Evolutionary conservation across 2,888 invertebrate genomes (phyloP).

Genomic region (Hyposoter dolosus): DNA sequence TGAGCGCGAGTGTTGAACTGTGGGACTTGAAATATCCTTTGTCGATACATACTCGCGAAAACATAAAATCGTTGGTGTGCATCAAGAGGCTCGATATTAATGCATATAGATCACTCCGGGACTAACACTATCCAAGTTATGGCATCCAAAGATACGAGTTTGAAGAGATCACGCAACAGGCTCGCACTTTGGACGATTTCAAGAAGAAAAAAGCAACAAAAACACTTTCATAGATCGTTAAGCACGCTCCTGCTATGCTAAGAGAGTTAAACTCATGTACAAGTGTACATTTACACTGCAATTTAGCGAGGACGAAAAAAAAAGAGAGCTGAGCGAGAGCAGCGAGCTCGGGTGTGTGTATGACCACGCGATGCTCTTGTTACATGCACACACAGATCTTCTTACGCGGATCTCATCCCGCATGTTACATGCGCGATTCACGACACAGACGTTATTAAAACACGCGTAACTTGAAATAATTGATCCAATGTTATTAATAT

Average conservation of each 20-base stretch:
- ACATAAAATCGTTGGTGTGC: conserved; percentile 3
- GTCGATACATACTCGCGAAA: not conserved
- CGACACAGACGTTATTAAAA: conserved; percentile 22
- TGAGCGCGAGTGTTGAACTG: conserved; percentile 8
- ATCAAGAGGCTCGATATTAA: conserved; percentile 25
- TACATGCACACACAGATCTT: conserved; percentile 62
- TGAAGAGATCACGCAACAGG: conserved; percentile 35
- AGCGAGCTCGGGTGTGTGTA: conserved; percentile 53
- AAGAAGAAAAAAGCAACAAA: conserved; percentile 26
- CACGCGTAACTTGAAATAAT: conserved; percentile 46
- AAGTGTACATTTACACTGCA: conserved; percentile 28
- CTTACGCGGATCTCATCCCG: conserved; percentile 56
- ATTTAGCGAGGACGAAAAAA: conserved; percentile 8
- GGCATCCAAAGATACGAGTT: conserved; percentile 32
- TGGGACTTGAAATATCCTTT: conserved; percentile 23
- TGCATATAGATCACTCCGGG: conserved; percentile 46
- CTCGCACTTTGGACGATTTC: conserved; percentile 43
- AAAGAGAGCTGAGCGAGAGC: conserved; percentile 46
- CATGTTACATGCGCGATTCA: conserved; percentile 35
- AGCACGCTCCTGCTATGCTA: conserved; percentile 42
- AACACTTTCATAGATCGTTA: conserved; percentile 64
- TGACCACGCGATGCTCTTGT: conserved; percentile 59
- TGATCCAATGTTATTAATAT: conserved; percentile 47
- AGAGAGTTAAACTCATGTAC: conserved; percentile 30
- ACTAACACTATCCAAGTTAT: conserved; percentile 45